These are phyloP conservation scores for Dromius quadrimaculatus DNA, from an alignment of 2,888 invertebrate genomes.

Conservation along the genomic window DNA sequence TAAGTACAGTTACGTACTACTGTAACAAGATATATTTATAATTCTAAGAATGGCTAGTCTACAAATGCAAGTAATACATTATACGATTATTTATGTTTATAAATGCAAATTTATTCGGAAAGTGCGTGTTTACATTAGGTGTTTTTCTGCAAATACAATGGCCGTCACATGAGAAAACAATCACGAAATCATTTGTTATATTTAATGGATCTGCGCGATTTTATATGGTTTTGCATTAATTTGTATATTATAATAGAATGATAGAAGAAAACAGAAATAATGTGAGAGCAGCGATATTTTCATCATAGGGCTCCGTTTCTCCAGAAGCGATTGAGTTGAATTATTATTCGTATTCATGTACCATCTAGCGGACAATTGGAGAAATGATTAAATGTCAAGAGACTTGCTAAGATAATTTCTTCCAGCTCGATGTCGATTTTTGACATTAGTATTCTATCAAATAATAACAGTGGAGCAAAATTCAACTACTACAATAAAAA, in stretches of 20 bases:
- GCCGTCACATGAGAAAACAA: background rate
- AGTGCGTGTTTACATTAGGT: constrained; percentile 23
- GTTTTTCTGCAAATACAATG: constrained; percentile 6
- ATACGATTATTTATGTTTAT: constrained; percentile 32
- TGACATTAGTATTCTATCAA: no score
- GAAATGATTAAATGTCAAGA: no score
- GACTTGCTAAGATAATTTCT: no score
- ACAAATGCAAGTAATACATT: constrained; percentile 9
- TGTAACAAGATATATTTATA: constrained; percentile 23
- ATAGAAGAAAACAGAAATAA: no score
- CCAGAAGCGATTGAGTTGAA: no score
- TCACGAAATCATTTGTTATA: constrained; percentile 3
- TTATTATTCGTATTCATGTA: no score
- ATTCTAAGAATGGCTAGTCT: constrained; percentile 14
- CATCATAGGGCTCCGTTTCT: no score
- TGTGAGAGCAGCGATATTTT: no score
- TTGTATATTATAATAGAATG: background rate
- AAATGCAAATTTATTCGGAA: constrained; percentile 37
- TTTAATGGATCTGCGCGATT: background rate
- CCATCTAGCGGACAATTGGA: no score
- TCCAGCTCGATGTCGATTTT: no score
- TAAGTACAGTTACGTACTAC: constrained; percentile 15
- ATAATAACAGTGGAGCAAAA: no score
- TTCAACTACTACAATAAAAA: no score
- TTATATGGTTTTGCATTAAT: background rate